Percentiles rank a stretch among this genome's conserved stretches.
Conservation (phyloP, 1,140 invertebrate genomes). For the Ips typographus region DNA sequence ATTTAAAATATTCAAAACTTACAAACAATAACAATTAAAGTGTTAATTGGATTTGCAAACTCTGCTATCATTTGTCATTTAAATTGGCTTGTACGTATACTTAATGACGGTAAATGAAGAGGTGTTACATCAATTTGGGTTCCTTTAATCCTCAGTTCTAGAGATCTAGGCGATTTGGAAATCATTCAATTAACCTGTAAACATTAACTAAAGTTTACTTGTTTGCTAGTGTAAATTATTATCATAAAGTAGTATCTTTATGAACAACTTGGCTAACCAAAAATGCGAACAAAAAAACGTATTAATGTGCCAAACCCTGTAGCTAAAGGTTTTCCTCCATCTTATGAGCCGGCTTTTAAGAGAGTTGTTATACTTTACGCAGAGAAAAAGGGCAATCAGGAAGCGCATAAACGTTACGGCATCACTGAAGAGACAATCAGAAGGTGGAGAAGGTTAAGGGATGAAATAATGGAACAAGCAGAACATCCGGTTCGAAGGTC, state of each 20-base stretch:
- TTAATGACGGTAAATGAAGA: no score
- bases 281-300: constrained; percentile 25
- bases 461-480: constrained; percentile 36
- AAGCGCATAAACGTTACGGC: constrained; percentile 41
- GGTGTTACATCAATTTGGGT: no score
- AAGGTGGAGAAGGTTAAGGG: constrained; percentile 42
- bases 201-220: no score
- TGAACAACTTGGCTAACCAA: constrained; percentile 29
- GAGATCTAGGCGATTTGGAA: no score
- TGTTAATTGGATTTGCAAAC: no score
- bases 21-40: no score
- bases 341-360: constrained; percentile 44
- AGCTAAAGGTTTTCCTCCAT: constrained; percentile 7
- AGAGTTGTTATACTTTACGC: constrained; percentile 44
- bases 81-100: no score
- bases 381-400: constrained; percentile 41
- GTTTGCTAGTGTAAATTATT: no score
- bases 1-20: no score
- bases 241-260: not conserved
- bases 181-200: no score
- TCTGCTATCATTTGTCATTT: no score
- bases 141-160: no score
- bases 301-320: constrained; percentile 19
- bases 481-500: constrained; percentile 23
- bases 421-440: constrained; percentile 43